Conservation (phyloP, 2,797 vertebrate species). For the Rhadinocentrus ornatus region DNA sequence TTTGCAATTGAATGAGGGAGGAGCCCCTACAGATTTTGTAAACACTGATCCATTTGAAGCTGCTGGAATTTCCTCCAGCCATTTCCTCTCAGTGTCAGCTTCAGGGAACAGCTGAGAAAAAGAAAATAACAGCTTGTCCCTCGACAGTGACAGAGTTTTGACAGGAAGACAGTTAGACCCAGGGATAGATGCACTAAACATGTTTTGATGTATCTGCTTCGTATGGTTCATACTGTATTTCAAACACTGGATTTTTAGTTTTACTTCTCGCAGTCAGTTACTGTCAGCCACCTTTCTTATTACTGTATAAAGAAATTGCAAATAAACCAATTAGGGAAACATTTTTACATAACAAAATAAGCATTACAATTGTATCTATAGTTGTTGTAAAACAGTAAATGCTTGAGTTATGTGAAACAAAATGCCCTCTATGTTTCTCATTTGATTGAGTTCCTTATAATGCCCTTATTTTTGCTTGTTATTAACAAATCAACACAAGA, state of each 20-base stretch:
- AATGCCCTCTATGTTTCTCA: neutral
- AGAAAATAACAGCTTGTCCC: slow-evolving; percentile 17
- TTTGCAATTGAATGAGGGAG: slow-evolving; percentile 14
- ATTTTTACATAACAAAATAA: neutral
- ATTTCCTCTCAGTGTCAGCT: slow-evolving; percentile 57
- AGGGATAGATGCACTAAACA: neutral
- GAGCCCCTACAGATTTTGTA: slow-evolving; percentile 31
- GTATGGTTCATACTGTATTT: neutral
- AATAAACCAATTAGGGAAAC: neutral
- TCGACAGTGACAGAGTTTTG: slow-evolving; percentile 5
- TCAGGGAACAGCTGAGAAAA: slow-evolving; percentile 21
- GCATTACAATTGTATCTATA: neutral
- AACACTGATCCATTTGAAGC: slow-evolving; percentile 49
- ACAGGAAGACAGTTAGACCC: slow-evolving; percentile 4
- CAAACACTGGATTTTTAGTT: neutral
- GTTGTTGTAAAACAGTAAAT: neutral
- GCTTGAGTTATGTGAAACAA: neutral
- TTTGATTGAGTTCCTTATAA: neutral
- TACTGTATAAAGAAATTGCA: neutral
- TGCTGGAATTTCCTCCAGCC: slow-evolving; percentile 70
- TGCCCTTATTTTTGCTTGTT: neutral
- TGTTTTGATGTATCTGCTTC: neutral
- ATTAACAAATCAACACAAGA: neutral
- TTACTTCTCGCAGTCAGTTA: neutral
- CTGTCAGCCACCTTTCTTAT: too few relatives aligned